Conservation (phyloP, 2,888 invertebrate species). For the Macrophya annulata region DNA sequence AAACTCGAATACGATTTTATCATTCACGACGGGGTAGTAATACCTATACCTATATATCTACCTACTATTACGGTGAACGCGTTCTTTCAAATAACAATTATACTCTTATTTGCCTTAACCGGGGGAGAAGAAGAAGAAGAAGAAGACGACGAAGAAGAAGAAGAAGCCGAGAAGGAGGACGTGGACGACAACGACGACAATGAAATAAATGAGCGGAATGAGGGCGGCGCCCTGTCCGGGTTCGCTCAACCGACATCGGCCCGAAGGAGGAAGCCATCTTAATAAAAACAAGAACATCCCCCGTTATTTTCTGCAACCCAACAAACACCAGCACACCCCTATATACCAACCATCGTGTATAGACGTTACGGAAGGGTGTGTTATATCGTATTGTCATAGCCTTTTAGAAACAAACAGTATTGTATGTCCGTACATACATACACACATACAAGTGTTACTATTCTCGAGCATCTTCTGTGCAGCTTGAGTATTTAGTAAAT, state of each 20-base stretch:
- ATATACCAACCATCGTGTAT: not conserved
- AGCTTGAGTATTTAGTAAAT: too few relatives aligned
- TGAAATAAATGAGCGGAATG: conserved; percentile 58
- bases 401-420: not conserved
- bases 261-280: conserved; percentile 51
- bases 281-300: conserved; percentile 54
- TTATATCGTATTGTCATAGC: conserved; percentile 2
- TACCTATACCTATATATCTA: not conserved
- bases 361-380: not conserved
- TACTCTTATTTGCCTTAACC: conserved; percentile 58
- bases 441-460: not conserved
- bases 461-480: not conserved
- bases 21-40: not conserved
- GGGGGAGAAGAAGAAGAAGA: not conserved
- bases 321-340: conserved; percentile 20
- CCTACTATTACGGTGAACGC: conserved; percentile 7
- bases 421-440: not conserved
- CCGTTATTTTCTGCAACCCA: conserved; percentile 18
- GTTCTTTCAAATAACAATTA: conserved; percentile 57
- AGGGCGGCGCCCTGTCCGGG: conserved; percentile 47
- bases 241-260: conserved; percentile 2
- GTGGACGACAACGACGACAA: conserved; percentile 22
- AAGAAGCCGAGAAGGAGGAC: too few relatives aligned
- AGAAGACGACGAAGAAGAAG: too few relatives aligned
- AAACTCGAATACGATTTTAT: not conserved